Evolutionary conservation across 2,888 invertebrate species (phyloP), one percentile per base, ranked within the genome.

Genomic region (Auanema sp.): DNA sequence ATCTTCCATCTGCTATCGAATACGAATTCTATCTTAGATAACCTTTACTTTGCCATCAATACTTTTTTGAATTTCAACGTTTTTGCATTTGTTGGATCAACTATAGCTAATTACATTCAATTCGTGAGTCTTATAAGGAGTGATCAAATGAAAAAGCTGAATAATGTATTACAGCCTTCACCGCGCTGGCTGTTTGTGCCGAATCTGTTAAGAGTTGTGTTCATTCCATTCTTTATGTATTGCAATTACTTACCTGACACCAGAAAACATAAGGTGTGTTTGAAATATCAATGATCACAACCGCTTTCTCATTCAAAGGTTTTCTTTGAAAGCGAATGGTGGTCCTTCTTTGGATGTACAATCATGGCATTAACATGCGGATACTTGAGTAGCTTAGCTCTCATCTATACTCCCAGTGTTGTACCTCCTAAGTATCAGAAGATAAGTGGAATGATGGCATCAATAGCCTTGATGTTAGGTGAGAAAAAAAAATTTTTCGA

Each of bases 31-130:
- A 58, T 53, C 8, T 40, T 52, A 67, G 68, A 72, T 40, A 70
- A 69, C 18, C 54, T 74, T 1, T 76, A 73, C 85, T 86, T 87
- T 0, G 87, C 88, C 2, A 85, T 97, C 21, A 91, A 91, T 25
- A 95, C 95, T 83, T 98, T 92, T 85, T 85, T 98, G 60, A 92
- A 92, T 5, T 98, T 98, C 86, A 98, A 97, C 84, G 80, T 92
- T 0, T 91, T 89, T 67, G 96, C 97, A 1, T 91, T 93, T 89
- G 78, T 96, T 24, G 98, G 98, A 14, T 96, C 93, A 83, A 87
- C 90, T 66, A 85, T 91, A 0, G 91, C 96, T 0, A 90, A 90
- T 58, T 88, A 90, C 76, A 85, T 90, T 73, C 90, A 90, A 84
- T 91, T 90, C 89, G 88, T 87, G 83, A 82, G 85, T 75, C 51